Evolutionary conservation across 2,797 vertebrate genomes (phyloP).

Genomic region (Tokudaia tokunoshimensis): DNA sequence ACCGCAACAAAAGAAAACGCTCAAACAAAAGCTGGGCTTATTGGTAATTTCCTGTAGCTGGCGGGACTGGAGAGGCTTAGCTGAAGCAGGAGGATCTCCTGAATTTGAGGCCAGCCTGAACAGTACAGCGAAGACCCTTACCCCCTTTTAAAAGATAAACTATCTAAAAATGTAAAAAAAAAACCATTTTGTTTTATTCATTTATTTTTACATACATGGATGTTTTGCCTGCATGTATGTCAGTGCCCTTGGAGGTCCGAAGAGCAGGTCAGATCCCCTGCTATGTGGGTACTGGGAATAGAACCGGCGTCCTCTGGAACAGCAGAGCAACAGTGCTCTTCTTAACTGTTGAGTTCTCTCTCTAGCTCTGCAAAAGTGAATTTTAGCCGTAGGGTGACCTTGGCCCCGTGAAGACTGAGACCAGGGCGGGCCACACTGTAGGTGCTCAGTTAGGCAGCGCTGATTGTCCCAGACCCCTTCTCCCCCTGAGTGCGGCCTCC

Average conservation of each 20-base stretch:
- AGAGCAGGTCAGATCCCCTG: too few relatives aligned
- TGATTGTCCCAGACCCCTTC: background rate
- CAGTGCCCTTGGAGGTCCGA: background rate
- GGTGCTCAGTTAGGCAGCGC: background rate
- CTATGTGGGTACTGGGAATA: background rate
- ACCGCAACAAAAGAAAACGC: background rate
- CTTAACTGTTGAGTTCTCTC: background rate
- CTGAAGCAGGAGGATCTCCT: background rate
- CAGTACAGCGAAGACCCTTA: too few relatives aligned
- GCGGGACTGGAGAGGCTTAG: background rate
- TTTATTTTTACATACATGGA: background rate
- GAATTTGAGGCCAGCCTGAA: background rate
- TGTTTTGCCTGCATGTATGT: background rate
- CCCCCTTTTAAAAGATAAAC: background rate
- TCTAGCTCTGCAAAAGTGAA: background rate
- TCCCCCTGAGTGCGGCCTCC: accelerated
- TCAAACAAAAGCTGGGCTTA: background rate
- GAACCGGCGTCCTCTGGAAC: background rate
- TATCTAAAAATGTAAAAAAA: background rate
- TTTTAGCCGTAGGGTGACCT: background rate
- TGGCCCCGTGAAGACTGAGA: background rate
- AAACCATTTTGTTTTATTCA: background rate
- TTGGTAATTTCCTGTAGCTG: background rate
- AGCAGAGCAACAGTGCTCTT: too few relatives aligned
- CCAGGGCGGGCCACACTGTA: background rate